Evolutionary conservation across 2,888 invertebrate genomes (phyloP).

Genomic region (Deroplatys truncata): DNA sequence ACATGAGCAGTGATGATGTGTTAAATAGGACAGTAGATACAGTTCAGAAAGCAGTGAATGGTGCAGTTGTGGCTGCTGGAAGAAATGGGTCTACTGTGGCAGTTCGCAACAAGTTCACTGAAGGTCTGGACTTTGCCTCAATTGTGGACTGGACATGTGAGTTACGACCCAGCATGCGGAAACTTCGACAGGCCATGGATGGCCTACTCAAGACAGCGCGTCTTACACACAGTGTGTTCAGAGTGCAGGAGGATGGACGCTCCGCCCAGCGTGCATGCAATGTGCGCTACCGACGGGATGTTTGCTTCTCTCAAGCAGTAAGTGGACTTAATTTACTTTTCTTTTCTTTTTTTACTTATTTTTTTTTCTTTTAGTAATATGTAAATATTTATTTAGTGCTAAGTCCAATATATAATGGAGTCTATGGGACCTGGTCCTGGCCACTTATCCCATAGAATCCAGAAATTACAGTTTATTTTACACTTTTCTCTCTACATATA

Average conservation of each 20-base stretch:
- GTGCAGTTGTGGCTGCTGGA: conserved; percentile 46
- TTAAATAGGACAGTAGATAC: conserved; percentile 29
- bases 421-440: no score
- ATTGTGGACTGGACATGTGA: conserved; percentile 74
- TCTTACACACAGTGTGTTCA: conserved; percentile 76
- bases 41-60: conserved; percentile 47
- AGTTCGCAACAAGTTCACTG: conserved; percentile 63
- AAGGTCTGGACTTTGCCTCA: conserved; percentile 62
- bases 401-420: no score
- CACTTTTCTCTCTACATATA: no score
- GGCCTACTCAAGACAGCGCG: conserved; percentile 70
- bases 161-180: conserved; percentile 72
- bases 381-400: no score
- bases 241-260: conserved; percentile 74
- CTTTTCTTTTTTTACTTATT: not conserved
- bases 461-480: no score
- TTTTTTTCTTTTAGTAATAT: no score
- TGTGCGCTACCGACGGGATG: conserved; percentile 78
- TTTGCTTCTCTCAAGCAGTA: conserved; percentile 89
- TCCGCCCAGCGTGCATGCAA: conserved; percentile 67
- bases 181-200: conserved; percentile 74
- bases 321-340: conserved; percentile 40
- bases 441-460: no score
- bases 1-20: conserved; percentile 28
- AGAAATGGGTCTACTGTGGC: conserved; percentile 45